Evolutionary conservation across 2,888 invertebrate species (phyloP).

Genomic region (Apoderus coryli): DNA sequence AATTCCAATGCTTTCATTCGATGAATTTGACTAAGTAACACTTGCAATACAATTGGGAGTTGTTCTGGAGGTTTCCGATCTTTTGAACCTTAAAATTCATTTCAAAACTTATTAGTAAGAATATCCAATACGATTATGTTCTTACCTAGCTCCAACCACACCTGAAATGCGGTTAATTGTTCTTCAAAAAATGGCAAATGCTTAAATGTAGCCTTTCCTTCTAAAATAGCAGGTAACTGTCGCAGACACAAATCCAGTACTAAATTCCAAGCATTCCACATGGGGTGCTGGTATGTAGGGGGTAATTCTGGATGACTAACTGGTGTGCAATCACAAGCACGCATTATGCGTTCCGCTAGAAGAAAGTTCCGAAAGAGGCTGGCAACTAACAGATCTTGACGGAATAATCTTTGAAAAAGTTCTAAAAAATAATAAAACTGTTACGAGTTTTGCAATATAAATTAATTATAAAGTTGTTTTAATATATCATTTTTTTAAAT

Average conservation of each 20-base stretch:
- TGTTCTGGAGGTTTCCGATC: slow-evolving; percentile 83
- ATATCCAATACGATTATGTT: neutral
- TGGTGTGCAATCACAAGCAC: slow-evolving; percentile 95
- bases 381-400: slow-evolving; percentile 96
- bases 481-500: too few relatives aligned
- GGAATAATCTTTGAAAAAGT: slow-evolving; percentile 89
- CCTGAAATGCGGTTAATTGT: slow-evolving; percentile 94
- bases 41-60: slow-evolving; percentile 93
- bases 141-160: slow-evolving; percentile 71
- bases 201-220: slow-evolving; percentile 43
- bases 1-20: slow-evolving; percentile 88
- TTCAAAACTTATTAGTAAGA: slow-evolving; percentile 2
- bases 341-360: slow-evolving; percentile 88
- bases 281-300: slow-evolving; percentile 75
- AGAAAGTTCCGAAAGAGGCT: slow-evolving; percentile 94
- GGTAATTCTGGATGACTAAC: slow-evolving; percentile 85
- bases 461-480: too few relatives aligned
- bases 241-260: slow-evolving; percentile 87
- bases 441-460: too few relatives aligned
- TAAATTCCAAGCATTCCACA: slow-evolving; percentile 98
- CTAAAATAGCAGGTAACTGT: slow-evolving; percentile 69
- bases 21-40: slow-evolving; percentile 62
- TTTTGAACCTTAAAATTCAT: slow-evolving; percentile 52
- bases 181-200: slow-evolving; percentile 94
- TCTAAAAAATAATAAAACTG: too few relatives aligned